A percentile compares a stretch with the other conserved stretches of the same genome.
Conservation (phyloP, 2,113 vertebrate species). For the Manacus vitellinus region DNA sequence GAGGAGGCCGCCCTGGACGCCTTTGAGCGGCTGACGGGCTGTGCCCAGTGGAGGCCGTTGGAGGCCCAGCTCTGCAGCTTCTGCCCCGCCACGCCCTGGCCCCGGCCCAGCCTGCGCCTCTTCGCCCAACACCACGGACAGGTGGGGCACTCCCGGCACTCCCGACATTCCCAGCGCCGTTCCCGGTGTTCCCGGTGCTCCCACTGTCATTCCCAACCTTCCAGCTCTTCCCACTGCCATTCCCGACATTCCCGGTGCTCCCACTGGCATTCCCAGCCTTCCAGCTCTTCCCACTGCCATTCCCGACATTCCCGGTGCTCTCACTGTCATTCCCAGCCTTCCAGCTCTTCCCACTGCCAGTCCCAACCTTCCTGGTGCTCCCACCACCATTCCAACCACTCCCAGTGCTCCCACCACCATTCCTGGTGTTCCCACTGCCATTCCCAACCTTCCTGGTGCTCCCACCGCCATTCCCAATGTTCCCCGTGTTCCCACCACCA, state of each 20-base stretch:
- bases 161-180: neutral
- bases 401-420: too few species aligned
- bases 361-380: neutral
- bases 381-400: neutral
- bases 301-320: too few species aligned
- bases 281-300: too few species aligned
- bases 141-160: constrained; percentile 53
- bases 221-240: too few species aligned
- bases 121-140: constrained; percentile 67
- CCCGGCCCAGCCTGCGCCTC: constrained; percentile 84
- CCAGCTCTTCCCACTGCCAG: too few species aligned
- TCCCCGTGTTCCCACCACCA: too few species aligned
- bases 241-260: too few species aligned
- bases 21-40: constrained; percentile 83
- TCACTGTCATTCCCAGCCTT: too few species aligned
- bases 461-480: neutral
- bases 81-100: constrained; percentile 72
- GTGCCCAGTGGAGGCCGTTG: constrained; percentile 84
- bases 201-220: too few species aligned
- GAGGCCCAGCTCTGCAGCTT: constrained; percentile 88
- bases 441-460: neutral
- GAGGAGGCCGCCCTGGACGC: constrained; percentile 81
- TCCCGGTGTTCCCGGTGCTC: neutral
- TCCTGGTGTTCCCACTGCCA: neutral
- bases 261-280: too few species aligned